A percentile compares a stretch with the other conserved stretches of the same genome.
phyloP scores from a whole-genome alignment of 1,140 invertebrate genomes.

The Eupristina koningsbergeri region DNA sequence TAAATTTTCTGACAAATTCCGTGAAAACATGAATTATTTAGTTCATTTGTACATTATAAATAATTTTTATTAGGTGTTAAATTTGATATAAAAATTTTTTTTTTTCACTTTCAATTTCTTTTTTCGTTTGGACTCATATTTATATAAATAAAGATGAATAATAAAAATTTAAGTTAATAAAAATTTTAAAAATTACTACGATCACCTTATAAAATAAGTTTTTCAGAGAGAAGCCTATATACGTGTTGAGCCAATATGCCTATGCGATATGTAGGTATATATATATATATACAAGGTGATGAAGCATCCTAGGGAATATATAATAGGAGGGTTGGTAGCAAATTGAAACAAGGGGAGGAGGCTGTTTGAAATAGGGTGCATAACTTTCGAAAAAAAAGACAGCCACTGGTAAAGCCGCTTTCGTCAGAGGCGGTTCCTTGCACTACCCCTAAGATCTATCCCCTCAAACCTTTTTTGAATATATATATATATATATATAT shows the following conservation, averaged over 20 bases:
- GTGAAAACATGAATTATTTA: neutral
- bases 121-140: neutral
- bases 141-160: too few species aligned
- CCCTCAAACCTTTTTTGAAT: conserved; percentile 53
- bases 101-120: neutral
- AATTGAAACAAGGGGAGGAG: neutral
- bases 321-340: neutral
- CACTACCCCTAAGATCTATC: conserved; percentile 60
- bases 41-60: conserved; percentile 39
- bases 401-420: conserved; percentile 63
- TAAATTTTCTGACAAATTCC: conserved; percentile 33
- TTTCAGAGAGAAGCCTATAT: neutral
- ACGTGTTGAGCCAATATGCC: neutral
- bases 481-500: conserved; percentile 23
- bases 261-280: conserved; percentile 20
- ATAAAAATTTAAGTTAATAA: too few species aligned
- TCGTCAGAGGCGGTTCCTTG: conserved; percentile 65
- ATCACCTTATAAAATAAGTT: neutral
- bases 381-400: conserved; percentile 62
- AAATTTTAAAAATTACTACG: conserved; percentile 37
- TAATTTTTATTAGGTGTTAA: conserved; percentile 22
- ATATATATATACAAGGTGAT: neutral
- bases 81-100: conserved; percentile 27
- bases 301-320: neutral
- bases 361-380: conserved; percentile 52